Percentiles rank a stretch among this genome's conserved stretches.
Evolutionary conservation across 2,888 invertebrate genomes (phyloP).

Genomic region (Rotaria magnacalcarata): DNA sequence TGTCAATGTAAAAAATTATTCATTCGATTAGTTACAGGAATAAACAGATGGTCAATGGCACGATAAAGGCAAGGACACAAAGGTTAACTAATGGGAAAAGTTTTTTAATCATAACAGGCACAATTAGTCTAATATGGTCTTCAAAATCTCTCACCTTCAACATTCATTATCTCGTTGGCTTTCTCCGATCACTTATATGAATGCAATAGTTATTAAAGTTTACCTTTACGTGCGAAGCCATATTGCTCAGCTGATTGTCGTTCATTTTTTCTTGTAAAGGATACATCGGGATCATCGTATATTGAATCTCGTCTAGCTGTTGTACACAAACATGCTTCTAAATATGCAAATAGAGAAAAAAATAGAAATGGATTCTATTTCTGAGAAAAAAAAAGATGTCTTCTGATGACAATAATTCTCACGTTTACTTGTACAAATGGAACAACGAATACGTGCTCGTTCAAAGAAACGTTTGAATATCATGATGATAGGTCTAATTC

Average conservation of each 20-base stretch:
- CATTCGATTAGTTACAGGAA: background rate
- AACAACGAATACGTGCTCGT: background rate
- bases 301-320: slow-evolving; percentile 11
- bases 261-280: too few relatives aligned
- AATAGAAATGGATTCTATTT: background rate
- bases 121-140: too few relatives aligned
- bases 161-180: too few relatives aligned
- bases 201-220: background rate
- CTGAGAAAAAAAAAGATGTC: background rate
- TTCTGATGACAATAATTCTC: background rate
- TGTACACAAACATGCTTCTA: slow-evolving; percentile 28
- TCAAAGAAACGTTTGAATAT: background rate
- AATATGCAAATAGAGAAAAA: background rate
- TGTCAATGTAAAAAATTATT: background rate
- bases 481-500: background rate
- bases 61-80: background rate
- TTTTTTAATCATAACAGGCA: too few relatives aligned
- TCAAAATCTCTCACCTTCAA: too few relatives aligned
- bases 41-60: background rate
- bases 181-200: too few relatives aligned
- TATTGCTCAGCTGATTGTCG: background rate
- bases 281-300: background rate
- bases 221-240: background rate
- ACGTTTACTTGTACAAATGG: background rate
- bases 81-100: too few relatives aligned